These are phyloP conservation scores for Troides helena DNA, from an alignment of 2,888 invertebrate species.

Conservation along the genomic window DNA sequence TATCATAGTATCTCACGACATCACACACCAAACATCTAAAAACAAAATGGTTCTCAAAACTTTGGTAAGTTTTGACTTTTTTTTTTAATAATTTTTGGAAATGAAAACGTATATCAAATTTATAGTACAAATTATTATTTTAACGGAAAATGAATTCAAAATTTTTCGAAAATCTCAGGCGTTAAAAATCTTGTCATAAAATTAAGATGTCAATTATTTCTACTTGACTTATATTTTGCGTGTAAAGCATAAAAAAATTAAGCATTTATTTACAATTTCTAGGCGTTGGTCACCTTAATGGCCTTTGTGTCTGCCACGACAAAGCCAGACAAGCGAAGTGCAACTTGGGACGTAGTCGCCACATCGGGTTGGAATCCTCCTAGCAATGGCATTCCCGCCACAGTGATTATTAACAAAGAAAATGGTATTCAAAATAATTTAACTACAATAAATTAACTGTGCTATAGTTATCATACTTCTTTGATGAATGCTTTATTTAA, in stretches of 20 bases:
- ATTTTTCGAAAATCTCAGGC: too few species aligned
- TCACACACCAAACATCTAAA: conserved; percentile 39
- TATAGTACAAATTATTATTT: background rate
- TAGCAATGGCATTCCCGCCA: conserved; percentile 40
- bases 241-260: background rate
- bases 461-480: conserved; percentile 10
- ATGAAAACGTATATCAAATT: background rate
- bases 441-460: background rate
- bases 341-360: conserved; percentile 42
- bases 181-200: background rate
- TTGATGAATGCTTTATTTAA: background rate
- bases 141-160: too few species aligned
- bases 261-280: conserved; percentile 22
- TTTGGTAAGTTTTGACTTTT: conserved; percentile 50
- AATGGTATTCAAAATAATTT: conserved; percentile 11
- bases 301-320: conserved; percentile 39
- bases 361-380: conserved; percentile 40
- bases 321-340: conserved; percentile 58
- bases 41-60: conserved; percentile 51
- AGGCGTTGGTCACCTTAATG: conserved; percentile 41
- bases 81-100: background rate
- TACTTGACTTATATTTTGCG: background rate
- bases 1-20: conserved; percentile 49
- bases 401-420: conserved; percentile 17
- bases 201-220: background rate